Evolutionary conservation across 2,888 invertebrate species (phyloP).

Genomic region (Hypomecis punctinalis): DNA sequence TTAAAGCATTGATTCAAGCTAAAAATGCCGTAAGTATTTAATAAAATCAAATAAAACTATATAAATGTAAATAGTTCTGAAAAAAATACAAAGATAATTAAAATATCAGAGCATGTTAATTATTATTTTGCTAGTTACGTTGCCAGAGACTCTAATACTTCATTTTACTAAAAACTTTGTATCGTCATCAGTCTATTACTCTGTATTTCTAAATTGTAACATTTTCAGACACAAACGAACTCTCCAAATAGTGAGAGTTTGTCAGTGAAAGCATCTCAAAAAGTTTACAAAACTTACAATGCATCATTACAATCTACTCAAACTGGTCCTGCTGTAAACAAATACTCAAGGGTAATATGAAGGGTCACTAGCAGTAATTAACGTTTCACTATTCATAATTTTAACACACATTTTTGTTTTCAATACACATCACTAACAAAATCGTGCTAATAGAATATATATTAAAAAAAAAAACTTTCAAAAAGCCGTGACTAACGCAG

Average conservation of each 20-base stretch:
- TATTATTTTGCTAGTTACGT: constrained; percentile 19
- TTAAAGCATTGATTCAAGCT: constrained; percentile 87
- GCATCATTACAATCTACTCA: constrained; percentile 71
- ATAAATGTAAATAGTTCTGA: constrained; percentile 8
- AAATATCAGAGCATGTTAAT: constrained; percentile 15
- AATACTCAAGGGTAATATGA: constrained; percentile 73
- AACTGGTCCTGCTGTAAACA: constrained; percentile 69
- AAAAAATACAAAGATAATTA: constrained; percentile 1
- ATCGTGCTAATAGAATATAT: not conserved
- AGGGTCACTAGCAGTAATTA: constrained; percentile 36
- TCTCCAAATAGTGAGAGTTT: constrained; percentile 79
- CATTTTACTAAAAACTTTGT: constrained; percentile 3
- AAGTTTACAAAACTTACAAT: constrained; percentile 75
- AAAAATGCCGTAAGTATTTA: constrained; percentile 80
- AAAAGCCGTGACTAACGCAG: not conserved
- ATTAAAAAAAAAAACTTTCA: not conserved
- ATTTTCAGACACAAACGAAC: constrained; percentile 78
- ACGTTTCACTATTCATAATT: constrained; percentile 36
- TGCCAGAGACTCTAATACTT: constrained; percentile 6
- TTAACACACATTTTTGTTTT: constrained; percentile 16
- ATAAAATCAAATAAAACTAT: not conserved
- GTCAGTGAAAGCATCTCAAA: constrained; percentile 82
- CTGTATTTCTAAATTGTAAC: constrained; percentile 30
- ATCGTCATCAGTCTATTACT: constrained; percentile 16
- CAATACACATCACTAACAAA: constrained; percentile 16